These are phyloP conservation scores for Dermochelys coriacea DNA, from an alignment of 2,797 vertebrate genomes.

Conservation along the genomic window DNA sequence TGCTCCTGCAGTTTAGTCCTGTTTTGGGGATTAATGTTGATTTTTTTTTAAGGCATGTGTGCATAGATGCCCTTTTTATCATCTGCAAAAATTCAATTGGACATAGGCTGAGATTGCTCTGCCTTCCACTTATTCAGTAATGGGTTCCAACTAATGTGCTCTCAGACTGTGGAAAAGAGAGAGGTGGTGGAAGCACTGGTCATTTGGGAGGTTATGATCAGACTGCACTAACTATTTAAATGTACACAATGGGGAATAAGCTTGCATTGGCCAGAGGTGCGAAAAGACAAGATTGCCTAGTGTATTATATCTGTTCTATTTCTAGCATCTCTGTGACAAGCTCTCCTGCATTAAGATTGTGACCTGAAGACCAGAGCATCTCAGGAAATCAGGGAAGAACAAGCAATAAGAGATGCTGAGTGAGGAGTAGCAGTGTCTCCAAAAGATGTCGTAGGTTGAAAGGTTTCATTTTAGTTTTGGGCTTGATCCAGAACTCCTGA, in stretches of 20 bases:
- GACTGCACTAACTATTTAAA: background rate
- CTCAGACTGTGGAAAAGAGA: background rate
- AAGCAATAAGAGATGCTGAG: background rate
- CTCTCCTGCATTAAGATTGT: background rate
- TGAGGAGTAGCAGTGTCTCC: background rate
- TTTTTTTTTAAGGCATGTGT: background rate
- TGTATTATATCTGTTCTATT: background rate
- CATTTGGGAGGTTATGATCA: background rate
- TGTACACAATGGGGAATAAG: rapidly evolving
- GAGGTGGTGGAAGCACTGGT: background rate
- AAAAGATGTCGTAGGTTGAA: background rate
- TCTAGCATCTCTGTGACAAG: background rate
- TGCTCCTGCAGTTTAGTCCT: background rate
- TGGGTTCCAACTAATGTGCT: background rate
- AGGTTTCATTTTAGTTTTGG: background rate
- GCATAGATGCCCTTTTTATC: background rate
- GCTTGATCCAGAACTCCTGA: background rate
- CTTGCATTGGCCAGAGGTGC: background rate
- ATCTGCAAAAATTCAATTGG: background rate
- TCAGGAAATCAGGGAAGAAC: background rate
- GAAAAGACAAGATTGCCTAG: background rate
- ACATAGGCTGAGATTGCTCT: background rate
- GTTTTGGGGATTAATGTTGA: background rate
- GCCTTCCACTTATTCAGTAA: background rate
- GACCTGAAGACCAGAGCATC: background rate